Conservation (phyloP, 2,797 vertebrate genomes). For the Zalophus californianus region DNA sequence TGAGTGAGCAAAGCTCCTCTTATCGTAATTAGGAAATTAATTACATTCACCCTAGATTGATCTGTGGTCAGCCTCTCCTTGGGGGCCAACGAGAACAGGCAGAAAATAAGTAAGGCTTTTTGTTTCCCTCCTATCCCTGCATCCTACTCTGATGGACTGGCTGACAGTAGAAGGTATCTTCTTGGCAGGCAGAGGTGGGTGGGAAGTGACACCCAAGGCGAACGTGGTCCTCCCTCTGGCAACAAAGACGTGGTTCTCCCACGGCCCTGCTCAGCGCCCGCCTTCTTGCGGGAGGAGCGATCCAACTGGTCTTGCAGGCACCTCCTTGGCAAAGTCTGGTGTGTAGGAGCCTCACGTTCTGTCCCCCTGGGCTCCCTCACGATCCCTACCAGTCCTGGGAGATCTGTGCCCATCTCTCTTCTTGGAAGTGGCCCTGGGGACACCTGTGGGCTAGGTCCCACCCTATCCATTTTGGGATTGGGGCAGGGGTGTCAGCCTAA, state of each 20-base stretch:
- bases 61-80: background rate
- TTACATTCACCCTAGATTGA: background rate
- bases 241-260: background rate
- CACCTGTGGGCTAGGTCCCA: background rate
- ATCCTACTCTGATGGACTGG: background rate
- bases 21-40: slow-evolving; percentile 55
- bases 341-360: no score
- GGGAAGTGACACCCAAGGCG: background rate
- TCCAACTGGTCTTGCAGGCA: slow-evolving; percentile 63
- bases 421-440: background rate
- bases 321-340: slow-evolving; percentile 35
- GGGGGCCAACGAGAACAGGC: background rate
- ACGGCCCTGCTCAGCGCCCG: background rate
- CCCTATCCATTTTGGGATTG: background rate
- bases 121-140: background rate
- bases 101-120: background rate
- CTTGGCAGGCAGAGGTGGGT: background rate
- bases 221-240: background rate
- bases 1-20: background rate
- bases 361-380: background rate
- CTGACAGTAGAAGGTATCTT: background rate
- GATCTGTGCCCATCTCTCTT: background rate
- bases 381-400: background rate
- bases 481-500: background rate
- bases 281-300: background rate